These are phyloP conservation scores for Pseudomyrmex flavicornis DNA, from an alignment of 1,140 invertebrate species.

Conservation along the genomic window DNA sequence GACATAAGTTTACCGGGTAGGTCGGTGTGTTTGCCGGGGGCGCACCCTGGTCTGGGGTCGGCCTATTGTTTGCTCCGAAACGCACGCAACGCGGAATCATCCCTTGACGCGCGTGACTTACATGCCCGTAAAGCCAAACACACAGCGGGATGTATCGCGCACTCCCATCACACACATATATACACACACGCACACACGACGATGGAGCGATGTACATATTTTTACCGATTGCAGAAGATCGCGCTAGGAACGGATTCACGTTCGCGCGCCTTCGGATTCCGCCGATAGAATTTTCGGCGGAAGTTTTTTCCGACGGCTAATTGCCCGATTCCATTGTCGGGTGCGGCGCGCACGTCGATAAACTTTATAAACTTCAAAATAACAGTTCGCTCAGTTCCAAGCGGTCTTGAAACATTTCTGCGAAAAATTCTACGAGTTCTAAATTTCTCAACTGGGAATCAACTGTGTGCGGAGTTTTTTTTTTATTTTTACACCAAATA, in stretches of 20 bases:
- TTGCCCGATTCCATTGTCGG: neutral
- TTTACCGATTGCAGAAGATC: constrained; percentile 10
- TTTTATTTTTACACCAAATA: neutral
- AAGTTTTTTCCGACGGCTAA: neutral
- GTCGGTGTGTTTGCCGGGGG: constrained; percentile 66
- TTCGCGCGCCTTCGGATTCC: constrained; percentile 17
- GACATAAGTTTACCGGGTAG: constrained; percentile 63
- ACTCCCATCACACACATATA: constrained; percentile 35
- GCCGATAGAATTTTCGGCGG: neutral
- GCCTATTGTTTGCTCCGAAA: constrained; percentile 74
- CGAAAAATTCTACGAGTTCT: constrained; percentile 13
- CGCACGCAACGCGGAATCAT: constrained; percentile 75
- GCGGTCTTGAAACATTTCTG: neutral
- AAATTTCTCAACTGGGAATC: neutral
- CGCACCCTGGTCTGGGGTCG: constrained; percentile 69
- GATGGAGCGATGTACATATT: neutral
- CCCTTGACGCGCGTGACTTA: constrained; percentile 74
- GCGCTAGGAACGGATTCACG: constrained; percentile 10
- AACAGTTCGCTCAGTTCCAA: neutral
- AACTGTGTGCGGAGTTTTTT: neutral
- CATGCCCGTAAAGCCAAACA: constrained; percentile 72
- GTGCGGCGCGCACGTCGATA: neutral
- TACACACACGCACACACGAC: constrained; percentile 44
- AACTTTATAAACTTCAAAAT: neutral
- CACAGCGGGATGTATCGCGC: constrained; percentile 61